Evolutionary conservation across 1,140 invertebrate species (phyloP).

Genomic region (Cydia strobilella): DNA sequence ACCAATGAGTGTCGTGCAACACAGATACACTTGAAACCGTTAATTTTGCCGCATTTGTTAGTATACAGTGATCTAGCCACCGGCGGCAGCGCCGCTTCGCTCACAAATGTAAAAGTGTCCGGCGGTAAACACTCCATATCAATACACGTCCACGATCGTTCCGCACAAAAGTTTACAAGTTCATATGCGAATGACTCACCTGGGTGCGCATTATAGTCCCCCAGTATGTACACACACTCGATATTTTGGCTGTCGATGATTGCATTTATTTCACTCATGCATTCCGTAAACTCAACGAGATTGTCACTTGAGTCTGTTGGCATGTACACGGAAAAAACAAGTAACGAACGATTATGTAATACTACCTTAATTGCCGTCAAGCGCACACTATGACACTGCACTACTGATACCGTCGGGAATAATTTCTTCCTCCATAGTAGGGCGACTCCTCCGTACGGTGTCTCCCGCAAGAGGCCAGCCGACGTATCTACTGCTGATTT

Average conservation of each 20-base stretch:
- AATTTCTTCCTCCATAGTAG: conserved; percentile 15
- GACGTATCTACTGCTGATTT: too few relatives aligned
- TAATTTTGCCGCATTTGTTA: not conserved
- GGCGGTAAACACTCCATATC: not conserved
- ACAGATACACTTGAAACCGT: not conserved
- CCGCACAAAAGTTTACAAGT: not conserved
- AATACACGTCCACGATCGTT: conserved; percentile 1
- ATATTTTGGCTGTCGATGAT: not conserved
- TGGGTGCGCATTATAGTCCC: too few relatives aligned
- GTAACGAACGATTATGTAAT: not conserved
- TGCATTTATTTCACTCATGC: conserved; percentile 17
- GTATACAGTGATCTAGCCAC: conserved; percentile 31
- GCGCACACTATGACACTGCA: conserved; percentile 29
- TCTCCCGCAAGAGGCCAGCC: not conserved
- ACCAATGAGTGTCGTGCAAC: conserved; percentile 10
- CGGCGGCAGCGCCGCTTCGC: not conserved
- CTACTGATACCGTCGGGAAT: conserved; percentile 2
- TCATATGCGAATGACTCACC: too few relatives aligned
- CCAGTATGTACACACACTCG: too few relatives aligned
- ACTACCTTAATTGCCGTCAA: conserved; percentile 21
- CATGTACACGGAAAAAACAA: conserved; percentile 28
- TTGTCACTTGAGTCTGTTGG: not conserved
- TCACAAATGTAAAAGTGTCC: conserved; percentile 24
- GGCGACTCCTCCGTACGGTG: conserved; percentile 27
- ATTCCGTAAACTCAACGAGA: conserved; percentile 10